phyloP scores from a whole-genome alignment of 2,113 vertebrate genomes.

The Tamias sibiricus region DNA sequence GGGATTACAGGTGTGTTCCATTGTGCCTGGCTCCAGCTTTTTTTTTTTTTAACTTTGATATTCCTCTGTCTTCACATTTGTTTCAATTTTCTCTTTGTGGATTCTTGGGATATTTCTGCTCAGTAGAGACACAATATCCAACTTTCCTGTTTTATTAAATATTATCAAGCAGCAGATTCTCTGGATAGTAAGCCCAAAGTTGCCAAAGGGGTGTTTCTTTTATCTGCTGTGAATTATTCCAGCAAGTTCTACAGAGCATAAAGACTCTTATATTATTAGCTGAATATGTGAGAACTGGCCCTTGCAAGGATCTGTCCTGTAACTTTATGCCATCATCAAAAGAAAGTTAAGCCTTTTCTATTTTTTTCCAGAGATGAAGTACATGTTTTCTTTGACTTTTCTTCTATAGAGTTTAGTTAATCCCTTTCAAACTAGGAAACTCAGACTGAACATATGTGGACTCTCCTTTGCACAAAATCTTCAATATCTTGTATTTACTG shows the following conservation, averaged over 20 bases:
- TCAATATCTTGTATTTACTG: not conserved
- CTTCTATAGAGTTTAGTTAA: slow-evolving; percentile 53
- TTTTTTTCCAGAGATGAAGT: slow-evolving; percentile 59
- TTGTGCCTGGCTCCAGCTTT: no score
- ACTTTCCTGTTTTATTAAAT: slow-evolving; percentile 73
- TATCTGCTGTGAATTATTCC: slow-evolving; percentile 56
- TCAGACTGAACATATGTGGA: not conserved
- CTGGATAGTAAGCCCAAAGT: slow-evolving; percentile 48
- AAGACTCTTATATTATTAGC: slow-evolving; percentile 55
- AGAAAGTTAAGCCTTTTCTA: slow-evolving; percentile 63
- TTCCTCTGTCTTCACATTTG: slow-evolving; percentile 6
- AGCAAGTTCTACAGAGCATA: not conserved
- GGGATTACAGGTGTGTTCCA: no score
- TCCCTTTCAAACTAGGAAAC: slow-evolving; percentile 52
- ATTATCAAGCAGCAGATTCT: slow-evolving; percentile 63
- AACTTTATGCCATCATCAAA: slow-evolving; percentile 13
- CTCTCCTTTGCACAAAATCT: slow-evolving; percentile 30
- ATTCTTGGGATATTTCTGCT: slow-evolving; percentile 76
- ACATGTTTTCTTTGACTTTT: slow-evolving; percentile 61
- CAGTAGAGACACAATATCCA: slow-evolving; percentile 62
- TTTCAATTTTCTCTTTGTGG: slow-evolving; percentile 63
- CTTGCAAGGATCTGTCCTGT: not conserved
- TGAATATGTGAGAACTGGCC: slow-evolving; percentile 42
- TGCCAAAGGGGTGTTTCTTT: slow-evolving; percentile 66
- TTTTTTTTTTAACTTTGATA: not conserved